Evolutionary conservation across 2,888 invertebrate species (phyloP).

Genomic region (Lymantria dispar): DNA sequence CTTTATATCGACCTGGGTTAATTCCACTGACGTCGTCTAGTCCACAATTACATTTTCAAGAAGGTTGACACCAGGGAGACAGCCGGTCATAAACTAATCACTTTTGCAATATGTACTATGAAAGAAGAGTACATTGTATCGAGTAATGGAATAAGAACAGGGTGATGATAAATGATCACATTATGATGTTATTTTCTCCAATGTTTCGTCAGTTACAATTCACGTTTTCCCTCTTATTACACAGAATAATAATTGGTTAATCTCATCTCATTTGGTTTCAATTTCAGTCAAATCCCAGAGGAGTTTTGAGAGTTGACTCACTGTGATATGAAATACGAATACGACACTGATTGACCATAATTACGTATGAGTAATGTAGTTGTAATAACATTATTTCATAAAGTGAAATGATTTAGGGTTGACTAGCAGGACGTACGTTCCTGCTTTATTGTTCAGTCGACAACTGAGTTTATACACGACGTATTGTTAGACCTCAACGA

Average conservation of each 20-base stretch:
- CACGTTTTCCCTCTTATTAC: neutral
- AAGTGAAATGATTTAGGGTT: constrained; percentile 57
- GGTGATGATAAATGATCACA: no score
- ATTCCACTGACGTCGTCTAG: no score
- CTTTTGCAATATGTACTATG: no score
- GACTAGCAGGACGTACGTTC: constrained; percentile 61
- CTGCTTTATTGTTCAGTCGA: constrained; percentile 60
- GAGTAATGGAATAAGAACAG: no score
- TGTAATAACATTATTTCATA: constrained; percentile 55
- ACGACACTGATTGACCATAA: constrained; percentile 30
- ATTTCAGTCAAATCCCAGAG: neutral
- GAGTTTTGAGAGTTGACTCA: constrained; percentile 11
- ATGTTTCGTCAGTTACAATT: no score
- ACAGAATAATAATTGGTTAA: neutral
- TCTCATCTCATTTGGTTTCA: neutral
- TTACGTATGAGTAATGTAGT: constrained; percentile 33
- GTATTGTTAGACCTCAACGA: neutral
- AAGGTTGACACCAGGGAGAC: no score
- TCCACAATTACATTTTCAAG: no score
- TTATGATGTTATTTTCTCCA: no score
- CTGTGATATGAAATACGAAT: constrained; percentile 13
- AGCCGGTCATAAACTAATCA: no score
- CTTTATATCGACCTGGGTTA: no score
- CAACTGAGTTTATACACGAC: constrained; percentile 41
- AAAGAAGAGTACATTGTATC: no score